Evolutionary conservation across 2,797 vertebrate genomes (phyloP), one percentile per base, ranked within the genome.

Genomic region (Danio tinwini): DNA sequence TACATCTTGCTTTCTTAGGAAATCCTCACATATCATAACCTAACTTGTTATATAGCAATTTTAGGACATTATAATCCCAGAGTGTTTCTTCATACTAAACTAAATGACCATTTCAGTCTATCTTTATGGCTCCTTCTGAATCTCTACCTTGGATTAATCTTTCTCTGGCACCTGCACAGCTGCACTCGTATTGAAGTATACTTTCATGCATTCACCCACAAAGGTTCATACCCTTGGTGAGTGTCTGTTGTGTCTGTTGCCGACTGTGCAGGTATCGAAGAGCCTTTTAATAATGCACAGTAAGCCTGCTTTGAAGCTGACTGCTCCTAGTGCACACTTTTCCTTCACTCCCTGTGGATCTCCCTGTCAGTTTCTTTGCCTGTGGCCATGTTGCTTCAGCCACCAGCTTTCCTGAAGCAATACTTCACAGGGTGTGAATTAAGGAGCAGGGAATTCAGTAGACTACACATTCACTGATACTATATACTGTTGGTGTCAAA

Each of bases 241-340:
- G 29, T 29, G 29, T 29, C 29, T 29, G 29, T 29, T 29, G 29
- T 29, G 29, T 29, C 29, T 29, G 29, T 29, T 29, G 3, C 29
- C 29, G 3, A 29, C 1, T 29, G 29, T 29, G 29, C 29, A 29
- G 29, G 29, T 29, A 29, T 29, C 3, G 29, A 29, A 29, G 29
- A 29, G 29, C 29, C 29, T 29, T 89, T 90, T 89, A 90, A 92
- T 92, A 88, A 91, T 89, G 85, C 63, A 85, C 67, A 64, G 45
- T 82, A 88, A 83, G 68, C 82, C 80, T 55, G 78, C 86, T 89
- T 89, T 88, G 87, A 90, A 87, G 85, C 72, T 44, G 82, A 67
- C 80, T 79, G 72, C 65, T 73, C 80, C 63, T 85, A 78, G 85
- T 88, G 76, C 80, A 59, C 64, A 85, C 70, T 78, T 80, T 80